A percentile compares a stretch with the other conserved stretches of the same genome.
These are phyloP conservation scores for Etheostoma spectabile DNA, from an alignment of 2,113 vertebrate species.

Conservation along the genomic window DNA sequence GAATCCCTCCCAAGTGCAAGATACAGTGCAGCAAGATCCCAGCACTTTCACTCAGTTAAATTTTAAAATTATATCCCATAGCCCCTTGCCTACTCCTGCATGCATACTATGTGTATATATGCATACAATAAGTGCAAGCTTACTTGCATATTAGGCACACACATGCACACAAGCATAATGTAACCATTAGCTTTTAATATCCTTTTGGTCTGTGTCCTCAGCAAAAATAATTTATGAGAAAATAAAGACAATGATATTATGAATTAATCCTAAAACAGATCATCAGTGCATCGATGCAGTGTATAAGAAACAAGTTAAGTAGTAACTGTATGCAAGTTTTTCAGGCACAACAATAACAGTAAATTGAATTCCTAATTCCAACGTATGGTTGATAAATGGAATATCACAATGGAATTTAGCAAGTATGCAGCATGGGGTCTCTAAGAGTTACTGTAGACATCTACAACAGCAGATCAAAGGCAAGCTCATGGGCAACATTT, in stretches of 20 bases:
- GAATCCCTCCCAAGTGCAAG: neutral
- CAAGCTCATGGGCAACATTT: neutral
- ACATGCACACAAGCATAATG: neutral
- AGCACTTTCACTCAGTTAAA: neutral
- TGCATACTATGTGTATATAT: neutral
- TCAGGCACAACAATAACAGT: neutral
- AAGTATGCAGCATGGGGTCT: neutral
- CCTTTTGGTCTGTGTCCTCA: too few relatives aligned
- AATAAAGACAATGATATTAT: neutral
- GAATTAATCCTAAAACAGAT: neutral
- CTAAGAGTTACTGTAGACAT: neutral
- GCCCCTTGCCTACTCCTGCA: neutral
- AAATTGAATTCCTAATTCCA: neutral
- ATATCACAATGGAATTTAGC: neutral
- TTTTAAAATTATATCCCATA: neutral
- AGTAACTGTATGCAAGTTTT: neutral
- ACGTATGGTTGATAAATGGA: neutral
- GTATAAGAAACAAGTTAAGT: neutral
- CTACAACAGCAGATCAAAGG: constrained; percentile 1
- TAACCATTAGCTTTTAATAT: too few relatives aligned
- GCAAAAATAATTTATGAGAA: neutral
- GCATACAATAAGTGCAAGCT: neutral
- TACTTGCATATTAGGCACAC: neutral
- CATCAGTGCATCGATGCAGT: neutral
- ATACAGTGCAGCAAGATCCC: too few relatives aligned